Base-by-base conservation (phyloP, 2,113 vertebrate species). In the Asarcornis scutulata region DNA sequence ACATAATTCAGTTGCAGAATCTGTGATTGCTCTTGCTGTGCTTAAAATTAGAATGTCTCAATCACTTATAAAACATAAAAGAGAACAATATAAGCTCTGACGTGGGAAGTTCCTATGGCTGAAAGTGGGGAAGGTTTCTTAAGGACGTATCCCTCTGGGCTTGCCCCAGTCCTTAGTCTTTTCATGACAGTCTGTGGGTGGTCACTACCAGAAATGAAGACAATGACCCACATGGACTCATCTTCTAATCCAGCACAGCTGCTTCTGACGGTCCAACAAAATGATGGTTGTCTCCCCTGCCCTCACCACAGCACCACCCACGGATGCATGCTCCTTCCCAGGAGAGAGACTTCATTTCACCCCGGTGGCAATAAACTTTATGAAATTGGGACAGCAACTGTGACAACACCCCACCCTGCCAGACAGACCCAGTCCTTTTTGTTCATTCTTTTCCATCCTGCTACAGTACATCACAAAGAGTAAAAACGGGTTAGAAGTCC, bases 401-500 rank as follows among this genome's bases (percentile, higher is more conserved):
- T 27, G 50, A 77, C 26, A 80, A 14, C 27, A 9, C 50, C 56
- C 17, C 29, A 58, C 3, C 17, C 62, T 76, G 7, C 26, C 66
- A 48, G 14, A 82, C 27, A 87, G 69, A 64, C 13, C 29, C 14
- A 4, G 34, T 74, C 25, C 63, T 69, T 69, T 75, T 34, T 29
- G 32, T 6, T 13, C 6, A 5, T 38, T 52, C 69, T 26, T 75
- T 82, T 80, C 63, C 13, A 40, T 55, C 21, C 27, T 91, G 2
- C 34, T 80, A 40, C 31, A 21, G 22, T 48, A 63, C 40, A 7
- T 4, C 52, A 89, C 16, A 5, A 62, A 75, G 32, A 77, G 27
- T 69, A 73, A 83, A 94, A 94, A 23, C 9, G 63, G 27, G 23
- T 85, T 83, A 85, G 91, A 91, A 86, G n/a, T 21, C 67, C 62